phyloP scores from a whole-genome alignment of 2,113 vertebrate genomes.

The Lagopus muta region DNA sequence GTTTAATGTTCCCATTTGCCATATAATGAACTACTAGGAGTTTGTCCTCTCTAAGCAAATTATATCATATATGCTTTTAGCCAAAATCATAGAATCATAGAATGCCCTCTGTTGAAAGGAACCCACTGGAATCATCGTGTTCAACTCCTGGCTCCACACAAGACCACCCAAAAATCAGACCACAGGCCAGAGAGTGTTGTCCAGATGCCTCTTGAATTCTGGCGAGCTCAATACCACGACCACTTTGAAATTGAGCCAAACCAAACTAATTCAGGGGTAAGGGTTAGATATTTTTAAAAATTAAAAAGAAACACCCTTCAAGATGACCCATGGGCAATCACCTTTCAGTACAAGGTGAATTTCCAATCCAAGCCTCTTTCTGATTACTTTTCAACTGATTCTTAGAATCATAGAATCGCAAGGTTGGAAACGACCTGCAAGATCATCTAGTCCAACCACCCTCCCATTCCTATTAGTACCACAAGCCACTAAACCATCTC shows the following conservation, averaged over 20 bases:
- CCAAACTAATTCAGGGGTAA: background rate
- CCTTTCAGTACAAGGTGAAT: background rate
- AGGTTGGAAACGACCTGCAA: too few species aligned
- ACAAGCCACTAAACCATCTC: too few species aligned
- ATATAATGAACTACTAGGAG: background rate
- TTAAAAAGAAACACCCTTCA: background rate
- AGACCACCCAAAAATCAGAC: too few species aligned
- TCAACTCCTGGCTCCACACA: too few species aligned
- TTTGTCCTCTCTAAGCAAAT: background rate
- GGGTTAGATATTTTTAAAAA: background rate
- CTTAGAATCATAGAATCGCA: too few species aligned
- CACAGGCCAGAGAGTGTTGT: too few species aligned
- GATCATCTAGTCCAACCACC: too few species aligned
- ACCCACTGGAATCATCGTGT: too few species aligned
- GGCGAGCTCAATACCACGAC: too few species aligned
- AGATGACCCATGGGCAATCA: background rate
- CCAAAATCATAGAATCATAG: background rate
- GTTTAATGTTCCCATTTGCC: background rate
- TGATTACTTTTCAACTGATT: background rate
- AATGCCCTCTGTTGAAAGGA: too few species aligned
- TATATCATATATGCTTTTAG: background rate
- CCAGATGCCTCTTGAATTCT: too few species aligned
- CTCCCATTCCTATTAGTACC: too few species aligned
- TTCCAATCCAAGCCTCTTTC: background rate
- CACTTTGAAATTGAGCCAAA: background rate